These are phyloP conservation scores for Mareca penelope DNA, from an alignment of 2,797 vertebrate species.

Conservation along the genomic window DNA sequence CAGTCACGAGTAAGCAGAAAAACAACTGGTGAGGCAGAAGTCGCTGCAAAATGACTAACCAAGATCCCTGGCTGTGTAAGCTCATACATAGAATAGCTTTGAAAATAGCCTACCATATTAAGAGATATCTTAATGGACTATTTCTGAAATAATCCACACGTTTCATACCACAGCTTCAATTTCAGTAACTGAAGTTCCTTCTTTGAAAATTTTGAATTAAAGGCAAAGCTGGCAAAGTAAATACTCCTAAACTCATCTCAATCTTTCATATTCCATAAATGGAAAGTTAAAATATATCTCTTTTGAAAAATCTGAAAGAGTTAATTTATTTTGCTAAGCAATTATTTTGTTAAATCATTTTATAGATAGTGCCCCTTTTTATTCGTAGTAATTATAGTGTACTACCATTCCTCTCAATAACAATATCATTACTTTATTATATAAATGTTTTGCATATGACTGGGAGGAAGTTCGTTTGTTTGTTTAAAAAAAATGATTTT, in stretches of 20 bases:
- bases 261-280: background rate
- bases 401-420: background rate
- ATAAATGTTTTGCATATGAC: background rate
- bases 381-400: background rate
- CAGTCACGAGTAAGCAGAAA: background rate
- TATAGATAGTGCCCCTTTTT: background rate
- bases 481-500: background rate
- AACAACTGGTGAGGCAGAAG: background rate
- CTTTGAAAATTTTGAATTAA: background rate
- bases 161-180: background rate
- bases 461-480: background rate
- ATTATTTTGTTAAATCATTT: background rate
- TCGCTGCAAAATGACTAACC: background rate
- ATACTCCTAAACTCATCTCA: background rate
- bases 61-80: background rate
- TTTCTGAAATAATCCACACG: conserved; percentile 1
- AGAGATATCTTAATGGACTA: background rate
- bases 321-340: background rate
- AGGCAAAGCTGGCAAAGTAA: background rate
- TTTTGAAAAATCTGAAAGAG: background rate
- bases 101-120: background rate
- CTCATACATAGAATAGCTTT: background rate
- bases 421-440: background rate
- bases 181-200: background rate
- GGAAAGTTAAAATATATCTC: background rate